A percentile compares a stretch with the other conserved stretches of the same genome.
These are phyloP conservation scores for Alloscopus bannaensis DNA, from an alignment of 2,888 invertebrate genomes.

Conservation along the genomic window DNA sequence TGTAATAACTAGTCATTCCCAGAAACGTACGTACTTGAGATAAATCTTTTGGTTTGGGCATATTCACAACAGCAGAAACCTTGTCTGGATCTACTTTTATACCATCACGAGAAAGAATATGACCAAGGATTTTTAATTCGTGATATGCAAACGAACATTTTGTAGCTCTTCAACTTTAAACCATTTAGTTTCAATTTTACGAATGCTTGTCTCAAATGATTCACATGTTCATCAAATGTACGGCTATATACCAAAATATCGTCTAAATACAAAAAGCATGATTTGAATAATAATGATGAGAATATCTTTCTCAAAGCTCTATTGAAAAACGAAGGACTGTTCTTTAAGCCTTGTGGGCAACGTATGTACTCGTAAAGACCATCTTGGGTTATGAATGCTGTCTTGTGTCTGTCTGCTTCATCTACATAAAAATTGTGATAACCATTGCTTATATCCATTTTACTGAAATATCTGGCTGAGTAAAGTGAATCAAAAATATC, in stretches of 20 bases:
- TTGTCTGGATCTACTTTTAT: conserved; percentile 20
- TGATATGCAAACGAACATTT: conserved; percentile 19
- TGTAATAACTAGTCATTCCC: conserved; percentile 28
- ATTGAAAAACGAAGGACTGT: conserved; percentile 3
- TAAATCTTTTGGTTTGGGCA: conserved; percentile 29
- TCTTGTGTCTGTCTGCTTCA: not conserved
- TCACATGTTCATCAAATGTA: not conserved
- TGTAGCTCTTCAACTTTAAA: conserved; percentile 9
- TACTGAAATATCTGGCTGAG: conserved; percentile 2
- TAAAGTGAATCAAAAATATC: conserved; percentile 22
- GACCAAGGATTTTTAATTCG: conserved; percentile 12
- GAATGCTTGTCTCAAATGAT: not conserved
- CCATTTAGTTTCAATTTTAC: conserved; percentile 14
- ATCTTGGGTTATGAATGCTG: conserved; percentile 1
- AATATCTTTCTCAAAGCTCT: conserved; percentile 6
- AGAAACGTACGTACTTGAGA: conserved; percentile 9
- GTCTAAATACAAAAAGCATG: not conserved
- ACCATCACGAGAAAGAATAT: conserved; percentile 2
- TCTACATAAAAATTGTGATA: conserved; percentile 6
- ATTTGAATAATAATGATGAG: not conserved
- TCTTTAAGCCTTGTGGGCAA: conserved; percentile 5
- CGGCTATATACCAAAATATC: not conserved
- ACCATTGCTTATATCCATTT: conserved; percentile 8
- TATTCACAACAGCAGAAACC: conserved; percentile 13
- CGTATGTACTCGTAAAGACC: not conserved